Conservation (phyloP, 1,140 invertebrate species). For the Euura lappo region DNA sequence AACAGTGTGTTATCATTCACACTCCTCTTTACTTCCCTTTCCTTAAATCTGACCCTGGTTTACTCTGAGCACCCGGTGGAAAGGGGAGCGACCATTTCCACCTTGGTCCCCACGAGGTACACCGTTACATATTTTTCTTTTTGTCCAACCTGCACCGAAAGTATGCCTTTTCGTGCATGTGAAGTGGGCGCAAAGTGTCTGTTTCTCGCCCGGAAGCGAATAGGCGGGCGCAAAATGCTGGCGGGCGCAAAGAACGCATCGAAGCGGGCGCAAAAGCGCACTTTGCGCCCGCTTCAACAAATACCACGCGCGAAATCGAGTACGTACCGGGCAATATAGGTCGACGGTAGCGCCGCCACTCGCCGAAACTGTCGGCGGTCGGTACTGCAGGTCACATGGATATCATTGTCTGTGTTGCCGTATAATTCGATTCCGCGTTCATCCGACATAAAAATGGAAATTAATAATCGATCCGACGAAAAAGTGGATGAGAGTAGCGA, state of each 20-base stretch:
- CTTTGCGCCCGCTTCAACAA: not conserved
- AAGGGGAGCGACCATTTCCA: no score
- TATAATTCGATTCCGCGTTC: not conserved
- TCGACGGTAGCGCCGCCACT: not conserved
- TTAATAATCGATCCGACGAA: not conserved
- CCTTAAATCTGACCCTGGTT: no score
- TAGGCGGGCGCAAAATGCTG: not conserved
- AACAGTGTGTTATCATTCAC: no score
- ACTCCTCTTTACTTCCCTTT: no score
- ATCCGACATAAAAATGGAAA: not conserved
- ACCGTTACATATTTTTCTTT: no score
- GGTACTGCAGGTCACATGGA: not conserved
- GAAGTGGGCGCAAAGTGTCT: not conserved
- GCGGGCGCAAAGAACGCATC: not conserved
- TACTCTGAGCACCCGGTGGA: no score
- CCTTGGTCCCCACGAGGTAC: no score
- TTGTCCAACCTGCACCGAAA: not conserved
- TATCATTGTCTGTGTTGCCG: not conserved
- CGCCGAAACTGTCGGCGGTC: not conserved
- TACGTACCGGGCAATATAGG: not conserved
- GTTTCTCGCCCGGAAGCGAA: not conserved
- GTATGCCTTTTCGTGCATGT: not conserved
- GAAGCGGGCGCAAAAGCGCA: not conserved
- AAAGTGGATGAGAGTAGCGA: not conserved
- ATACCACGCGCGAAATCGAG: not conserved